A percentile compares a stretch with the other conserved stretches of the same genome.
Conservation (phyloP, 2,797 vertebrate genomes). For the Prunella strophiata region DNA sequence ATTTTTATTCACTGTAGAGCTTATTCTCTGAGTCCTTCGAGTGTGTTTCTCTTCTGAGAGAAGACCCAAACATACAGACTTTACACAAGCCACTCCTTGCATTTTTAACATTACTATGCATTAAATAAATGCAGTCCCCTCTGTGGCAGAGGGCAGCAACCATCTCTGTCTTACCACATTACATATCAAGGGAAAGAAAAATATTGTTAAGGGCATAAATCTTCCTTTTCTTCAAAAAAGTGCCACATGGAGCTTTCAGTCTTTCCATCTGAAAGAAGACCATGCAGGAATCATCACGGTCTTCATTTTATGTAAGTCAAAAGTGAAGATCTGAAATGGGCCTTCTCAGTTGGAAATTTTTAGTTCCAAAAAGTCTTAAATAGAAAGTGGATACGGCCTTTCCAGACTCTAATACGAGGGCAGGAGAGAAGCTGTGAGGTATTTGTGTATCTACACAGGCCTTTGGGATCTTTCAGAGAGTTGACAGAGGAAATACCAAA, state of each 20-base stretch:
- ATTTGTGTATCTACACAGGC: not conserved
- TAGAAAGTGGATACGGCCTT: not conserved
- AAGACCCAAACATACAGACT: not conserved
- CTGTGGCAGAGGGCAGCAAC: not conserved
- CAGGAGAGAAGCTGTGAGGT: slow-evolving; percentile 10
- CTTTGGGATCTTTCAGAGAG: not conserved
- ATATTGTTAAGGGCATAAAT: not conserved
- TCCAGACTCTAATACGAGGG: not conserved
- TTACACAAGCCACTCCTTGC: not conserved
- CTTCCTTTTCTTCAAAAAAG: not conserved
- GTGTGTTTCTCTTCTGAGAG: not conserved
- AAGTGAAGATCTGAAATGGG: not conserved
- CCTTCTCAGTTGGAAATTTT: not conserved
- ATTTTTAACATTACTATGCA: not conserved
- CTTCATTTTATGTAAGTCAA: not conserved
- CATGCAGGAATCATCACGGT: not conserved
- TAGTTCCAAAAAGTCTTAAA: slow-evolving; percentile 2
- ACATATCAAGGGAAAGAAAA: not conserved
- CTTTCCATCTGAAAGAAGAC: not conserved
- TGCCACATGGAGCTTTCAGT: not conserved
- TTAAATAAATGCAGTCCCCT: slow-evolving; percentile 9
- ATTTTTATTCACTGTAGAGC: not conserved
- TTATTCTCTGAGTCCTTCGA: not conserved
- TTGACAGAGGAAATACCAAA: not conserved
- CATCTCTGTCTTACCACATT: not conserved